A percentile compares a stretch with the other conserved stretches of the same genome.
Conservation (phyloP, 37 sponge, comb jelly and placozoan genomes). For the Amphimedon queenslandica region DNA sequence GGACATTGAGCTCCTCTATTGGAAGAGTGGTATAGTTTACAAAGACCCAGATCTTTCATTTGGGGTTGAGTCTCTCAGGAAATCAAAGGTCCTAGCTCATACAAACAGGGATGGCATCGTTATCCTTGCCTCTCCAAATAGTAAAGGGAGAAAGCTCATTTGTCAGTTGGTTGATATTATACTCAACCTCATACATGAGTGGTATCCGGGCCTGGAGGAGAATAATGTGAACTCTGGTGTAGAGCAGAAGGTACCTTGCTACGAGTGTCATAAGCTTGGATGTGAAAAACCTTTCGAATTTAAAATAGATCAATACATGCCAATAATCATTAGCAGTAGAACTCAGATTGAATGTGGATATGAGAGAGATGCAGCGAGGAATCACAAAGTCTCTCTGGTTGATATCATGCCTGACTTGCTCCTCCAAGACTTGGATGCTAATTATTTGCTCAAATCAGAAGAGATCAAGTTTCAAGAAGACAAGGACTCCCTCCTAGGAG, state of each 20-base stretch:
- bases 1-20: neutral
- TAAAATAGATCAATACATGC: conserved; percentile 7
- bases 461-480: conserved; percentile 25
- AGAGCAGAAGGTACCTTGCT: conserved; percentile 38
- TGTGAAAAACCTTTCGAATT: conserved; percentile 15
- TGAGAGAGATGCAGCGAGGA: neutral
- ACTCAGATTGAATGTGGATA: conserved; percentile 2
- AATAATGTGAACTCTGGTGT: neutral
- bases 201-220: conserved; percentile 50
- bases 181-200: conserved; percentile 20
- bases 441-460: conserved; percentile 14
- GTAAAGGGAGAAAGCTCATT: conserved; percentile 21
- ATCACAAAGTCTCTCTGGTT: conserved; percentile 18
- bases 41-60: neutral
- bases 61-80: conserved; percentile 4
- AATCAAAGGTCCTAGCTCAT: neutral
- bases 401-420: conserved; percentile 52
- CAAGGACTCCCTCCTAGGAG: conserved; percentile 16
- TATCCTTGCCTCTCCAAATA: conserved; percentile 10
- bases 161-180: conserved; percentile 43
- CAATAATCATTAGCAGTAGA: neutral
- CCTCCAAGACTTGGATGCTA: conserved; percentile 13
- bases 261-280: conserved; percentile 13
- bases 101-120: conserved; percentile 22
- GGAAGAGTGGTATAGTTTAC: conserved; percentile 3